Evolutionary conservation across 2,113 vertebrate genomes (phyloP).

Genomic region (Arothron firmamentum): DNA sequence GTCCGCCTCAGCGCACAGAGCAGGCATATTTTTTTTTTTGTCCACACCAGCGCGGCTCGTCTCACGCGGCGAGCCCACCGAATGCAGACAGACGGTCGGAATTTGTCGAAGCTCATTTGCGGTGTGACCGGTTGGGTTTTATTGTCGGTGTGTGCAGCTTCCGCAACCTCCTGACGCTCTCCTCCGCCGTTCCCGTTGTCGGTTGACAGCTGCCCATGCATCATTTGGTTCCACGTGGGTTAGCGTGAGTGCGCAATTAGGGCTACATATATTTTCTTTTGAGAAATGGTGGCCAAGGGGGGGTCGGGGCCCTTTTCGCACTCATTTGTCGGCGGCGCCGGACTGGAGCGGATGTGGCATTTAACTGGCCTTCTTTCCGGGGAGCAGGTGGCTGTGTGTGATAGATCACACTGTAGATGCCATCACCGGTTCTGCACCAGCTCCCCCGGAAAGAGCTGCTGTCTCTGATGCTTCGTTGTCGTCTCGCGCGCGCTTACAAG

Average conservation of each 20-base stretch:
- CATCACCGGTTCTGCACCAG: constrained; percentile 57
- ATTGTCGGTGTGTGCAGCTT: constrained; percentile 28
- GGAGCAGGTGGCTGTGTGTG: constrained; percentile 70
- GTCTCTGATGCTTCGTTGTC: constrained; percentile 20
- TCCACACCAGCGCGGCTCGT: constrained; percentile 16
- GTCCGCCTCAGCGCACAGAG: constrained; percentile 6
- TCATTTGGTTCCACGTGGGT: constrained; percentile 36
- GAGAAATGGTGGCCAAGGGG: constrained; percentile 6
- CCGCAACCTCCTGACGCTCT: constrained; percentile 49
- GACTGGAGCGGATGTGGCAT: constrained; percentile 63
- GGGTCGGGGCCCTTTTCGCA: constrained; percentile 25
- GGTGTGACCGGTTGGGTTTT: constrained; percentile 47
- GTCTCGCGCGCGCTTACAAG: not conserved
- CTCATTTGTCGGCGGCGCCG: too few relatives aligned
- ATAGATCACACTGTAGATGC: constrained; percentile 56
- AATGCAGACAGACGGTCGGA: constrained; percentile 50
- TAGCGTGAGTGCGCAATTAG: constrained; percentile 22
- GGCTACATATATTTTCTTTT: constrained; percentile 5
- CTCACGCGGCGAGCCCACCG: constrained; percentile 33
- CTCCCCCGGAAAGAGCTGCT: constrained; percentile 37
- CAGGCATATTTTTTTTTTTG: constrained; percentile 14
- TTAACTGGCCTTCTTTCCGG: constrained; percentile 68
- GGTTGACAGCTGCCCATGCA: constrained; percentile 47
- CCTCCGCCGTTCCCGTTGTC: constrained; percentile 27
- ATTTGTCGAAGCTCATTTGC: constrained; percentile 36